These are phyloP conservation scores for Deilephila elpenor DNA, from an alignment of 2,888 invertebrate species.

Conservation along the genomic window DNA sequence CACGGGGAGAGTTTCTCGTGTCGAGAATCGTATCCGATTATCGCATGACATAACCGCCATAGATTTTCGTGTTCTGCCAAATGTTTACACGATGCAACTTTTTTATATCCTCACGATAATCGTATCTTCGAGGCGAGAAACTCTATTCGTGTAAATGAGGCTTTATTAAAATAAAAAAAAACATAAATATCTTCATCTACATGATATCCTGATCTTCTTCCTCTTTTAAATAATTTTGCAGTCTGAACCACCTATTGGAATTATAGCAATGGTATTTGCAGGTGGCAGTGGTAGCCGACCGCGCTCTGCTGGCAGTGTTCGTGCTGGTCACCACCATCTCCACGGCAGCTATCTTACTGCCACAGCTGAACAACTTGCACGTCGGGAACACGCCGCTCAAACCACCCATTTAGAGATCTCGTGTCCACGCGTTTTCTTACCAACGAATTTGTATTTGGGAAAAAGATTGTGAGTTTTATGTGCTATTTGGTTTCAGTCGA, in stretches of 20 bases:
- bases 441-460: slow-evolving; percentile 48
- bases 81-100: too few relatives aligned
- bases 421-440: slow-evolving; percentile 36
- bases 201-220: too few relatives aligned
- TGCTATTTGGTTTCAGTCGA: background rate
- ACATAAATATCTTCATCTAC: too few relatives aligned
- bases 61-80: too few relatives aligned
- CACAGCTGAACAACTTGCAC: slow-evolving; percentile 85
- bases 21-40: too few relatives aligned
- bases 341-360: slow-evolving; percentile 90
- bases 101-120: too few relatives aligned
- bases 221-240: too few relatives aligned
- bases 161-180: too few relatives aligned
- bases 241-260: background rate
- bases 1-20: too few relatives aligned
- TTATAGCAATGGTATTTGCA: slow-evolving; percentile 41
- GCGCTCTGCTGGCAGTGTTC: slow-evolving; percentile 90
- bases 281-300: slow-evolving; percentile 93
- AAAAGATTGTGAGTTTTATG: background rate
- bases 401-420: slow-evolving; percentile 66
- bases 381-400: slow-evolving; percentile 79
- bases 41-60: too few relatives aligned
- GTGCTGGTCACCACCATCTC: slow-evolving; percentile 90
- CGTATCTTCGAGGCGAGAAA: too few relatives aligned
- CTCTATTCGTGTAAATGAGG: too few relatives aligned